Percentiles rank a stretch among this genome's conserved stretches.
These are phyloP conservation scores for Euphysa ruthae DNA, from an alignment of 30 jellyfish, hydroid and myxozoan species.

Conservation along the genomic window DNA sequence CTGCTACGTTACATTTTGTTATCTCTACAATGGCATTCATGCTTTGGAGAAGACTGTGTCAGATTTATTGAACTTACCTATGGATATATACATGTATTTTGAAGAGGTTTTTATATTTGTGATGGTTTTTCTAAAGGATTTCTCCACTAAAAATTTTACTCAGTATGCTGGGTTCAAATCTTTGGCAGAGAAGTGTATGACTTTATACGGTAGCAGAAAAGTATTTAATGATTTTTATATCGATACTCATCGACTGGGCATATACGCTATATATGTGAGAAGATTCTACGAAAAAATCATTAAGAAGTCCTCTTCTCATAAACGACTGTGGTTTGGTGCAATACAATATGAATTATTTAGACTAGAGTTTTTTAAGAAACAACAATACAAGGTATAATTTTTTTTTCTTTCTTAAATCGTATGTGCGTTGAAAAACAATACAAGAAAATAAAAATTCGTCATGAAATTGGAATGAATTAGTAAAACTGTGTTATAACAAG, in stretches of 20 bases:
- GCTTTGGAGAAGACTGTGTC: neutral
- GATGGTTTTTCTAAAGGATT: neutral
- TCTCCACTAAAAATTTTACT: neutral
- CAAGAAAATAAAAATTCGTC: no score
- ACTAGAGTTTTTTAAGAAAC: neutral
- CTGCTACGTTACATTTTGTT: constrained; percentile 8
- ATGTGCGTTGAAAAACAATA: no score
- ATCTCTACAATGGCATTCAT: constrained; percentile 2
- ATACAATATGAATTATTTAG: constrained; percentile 13
- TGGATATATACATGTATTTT: neutral
- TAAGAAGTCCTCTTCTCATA: neutral
- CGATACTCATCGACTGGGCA: constrained; percentile 1
- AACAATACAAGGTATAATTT: no score
- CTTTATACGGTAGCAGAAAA: neutral
- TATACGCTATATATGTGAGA: constrained; percentile 10
- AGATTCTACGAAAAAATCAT: constrained; percentile 3
- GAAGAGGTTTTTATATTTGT: neutral
- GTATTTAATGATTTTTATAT: neutral
- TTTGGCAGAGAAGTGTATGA: neutral
- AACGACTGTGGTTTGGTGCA: constrained; percentile 8
- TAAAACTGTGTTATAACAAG: no score
- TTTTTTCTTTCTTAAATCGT: no score
- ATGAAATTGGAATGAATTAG: no score
- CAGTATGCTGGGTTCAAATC: neutral
- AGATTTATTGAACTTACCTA: neutral